phyloP scores from a whole-genome alignment of 2,797 vertebrate species.

The Furcifer pardalis region DNA sequence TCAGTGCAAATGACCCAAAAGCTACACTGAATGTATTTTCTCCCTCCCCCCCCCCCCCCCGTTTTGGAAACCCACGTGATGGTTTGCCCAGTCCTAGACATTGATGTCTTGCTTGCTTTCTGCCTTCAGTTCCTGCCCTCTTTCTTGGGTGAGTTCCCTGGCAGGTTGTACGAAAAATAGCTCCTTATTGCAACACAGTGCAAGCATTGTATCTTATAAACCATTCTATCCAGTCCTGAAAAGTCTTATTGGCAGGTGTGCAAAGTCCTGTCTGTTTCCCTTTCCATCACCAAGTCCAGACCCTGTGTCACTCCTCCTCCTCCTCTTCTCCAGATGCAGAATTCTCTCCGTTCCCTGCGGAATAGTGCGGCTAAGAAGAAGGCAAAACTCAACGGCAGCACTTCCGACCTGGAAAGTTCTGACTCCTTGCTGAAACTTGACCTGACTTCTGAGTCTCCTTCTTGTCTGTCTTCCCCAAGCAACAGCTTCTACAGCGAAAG shows the following conservation, averaged over 20 bases:
- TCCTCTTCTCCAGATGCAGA: conserved; percentile 84
- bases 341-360: conserved; percentile 86
- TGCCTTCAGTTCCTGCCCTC: no score
- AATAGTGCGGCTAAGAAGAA: conserved; percentile 93
- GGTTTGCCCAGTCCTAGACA: no score
- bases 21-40: not conserved
- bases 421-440: conserved; percentile 84
- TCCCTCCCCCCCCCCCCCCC: no score
- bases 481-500: conserved; percentile 84
- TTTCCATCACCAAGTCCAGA: rapidly evolving
- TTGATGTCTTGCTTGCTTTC: not conserved
- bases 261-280: rapidly evolving
- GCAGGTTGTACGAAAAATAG: not conserved
- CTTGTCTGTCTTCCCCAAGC: conserved; percentile 77
- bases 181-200: not conserved
- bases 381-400: conserved; percentile 82
- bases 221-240: not conserved
- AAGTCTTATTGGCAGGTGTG: rapidly evolving
- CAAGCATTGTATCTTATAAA: not conserved
- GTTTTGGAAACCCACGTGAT: no score
- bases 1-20: not conserved
- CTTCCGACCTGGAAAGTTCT: conserved; percentile 84
- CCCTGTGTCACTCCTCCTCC: not conserved
- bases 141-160: not conserved
- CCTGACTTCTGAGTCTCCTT: conserved; percentile 76